Percentiles rank a stretch among this genome's conserved stretches.
These are phyloP conservation scores for Syngnathus floridae DNA, from an alignment of 2,113 vertebrate species.

Conservation along the genomic window DNA sequence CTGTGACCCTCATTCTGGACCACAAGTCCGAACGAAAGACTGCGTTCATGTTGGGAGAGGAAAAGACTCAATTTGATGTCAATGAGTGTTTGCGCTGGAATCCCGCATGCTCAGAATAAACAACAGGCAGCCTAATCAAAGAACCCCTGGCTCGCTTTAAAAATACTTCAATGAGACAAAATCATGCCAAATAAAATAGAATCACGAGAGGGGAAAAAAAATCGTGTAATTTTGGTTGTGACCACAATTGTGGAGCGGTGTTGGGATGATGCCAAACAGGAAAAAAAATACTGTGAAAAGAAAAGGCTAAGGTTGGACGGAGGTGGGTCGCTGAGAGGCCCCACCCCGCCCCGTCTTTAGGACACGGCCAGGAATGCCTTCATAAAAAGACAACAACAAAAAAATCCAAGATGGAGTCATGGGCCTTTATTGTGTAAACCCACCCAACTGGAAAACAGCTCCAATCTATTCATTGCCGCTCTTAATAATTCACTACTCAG, in stretches of 20 bases:
- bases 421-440: background rate
- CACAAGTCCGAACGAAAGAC: background rate
- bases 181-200: background rate
- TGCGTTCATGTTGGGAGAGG: background rate
- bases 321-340: background rate
- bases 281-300: background rate
- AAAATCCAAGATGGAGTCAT: background rate
- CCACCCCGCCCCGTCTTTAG: slow-evolving; percentile 4
- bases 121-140: background rate
- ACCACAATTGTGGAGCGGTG: background rate
- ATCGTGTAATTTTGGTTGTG: slow-evolving; percentile 3
- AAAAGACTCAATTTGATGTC: background rate
- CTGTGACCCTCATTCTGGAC: background rate
- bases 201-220: background rate
- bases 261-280: background rate
- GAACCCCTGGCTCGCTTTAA: background rate
- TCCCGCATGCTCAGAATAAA: background rate
- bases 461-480: background rate
- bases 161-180: background rate
- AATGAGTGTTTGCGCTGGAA: background rate
- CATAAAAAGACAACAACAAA: background rate
- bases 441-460: slow-evolving; percentile 6
- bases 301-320: background rate
- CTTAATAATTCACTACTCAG: slow-evolving; percentile 6
- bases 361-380: background rate